Evolutionary conservation across 2,797 vertebrate species (phyloP).

Genomic region (Calcarius lapponicus): DNA sequence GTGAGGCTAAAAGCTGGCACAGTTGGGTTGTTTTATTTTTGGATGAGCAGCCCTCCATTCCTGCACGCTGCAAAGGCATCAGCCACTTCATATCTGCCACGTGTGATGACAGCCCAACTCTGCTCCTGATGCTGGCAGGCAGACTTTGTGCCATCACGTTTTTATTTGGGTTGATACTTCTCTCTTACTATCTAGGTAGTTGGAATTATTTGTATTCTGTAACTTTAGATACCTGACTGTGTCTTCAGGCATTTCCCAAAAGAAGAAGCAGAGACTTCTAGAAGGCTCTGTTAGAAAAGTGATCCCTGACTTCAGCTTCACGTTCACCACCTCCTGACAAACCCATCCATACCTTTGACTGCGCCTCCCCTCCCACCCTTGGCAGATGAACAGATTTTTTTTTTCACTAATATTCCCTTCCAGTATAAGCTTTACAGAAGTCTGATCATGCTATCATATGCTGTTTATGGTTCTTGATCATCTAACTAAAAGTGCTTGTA

Average conservation of each 20-base stretch:
- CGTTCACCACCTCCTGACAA: background rate
- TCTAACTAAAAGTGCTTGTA: background rate
- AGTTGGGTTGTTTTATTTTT: background rate
- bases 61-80: background rate
- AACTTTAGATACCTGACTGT: background rate
- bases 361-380: fast-evolving
- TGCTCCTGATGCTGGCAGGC: background rate
- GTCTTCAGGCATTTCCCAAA: background rate
- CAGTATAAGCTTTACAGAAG: background rate
- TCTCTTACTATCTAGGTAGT: background rate
- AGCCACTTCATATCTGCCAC: background rate
- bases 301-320: background rate
- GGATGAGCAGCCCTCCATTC: background rate
- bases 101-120: background rate
- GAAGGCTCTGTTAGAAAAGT: fast-evolving
- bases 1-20: background rate
- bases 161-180: background rate
- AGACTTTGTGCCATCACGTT: background rate
- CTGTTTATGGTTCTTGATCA: background rate
- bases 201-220: background rate
- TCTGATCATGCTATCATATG: background rate
- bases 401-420: background rate
- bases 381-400: background rate
- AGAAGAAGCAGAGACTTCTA: background rate
- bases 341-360: background rate